Conservation (phyloP, 2,797 vertebrate species). For the Fringilla coelebs region DNA sequence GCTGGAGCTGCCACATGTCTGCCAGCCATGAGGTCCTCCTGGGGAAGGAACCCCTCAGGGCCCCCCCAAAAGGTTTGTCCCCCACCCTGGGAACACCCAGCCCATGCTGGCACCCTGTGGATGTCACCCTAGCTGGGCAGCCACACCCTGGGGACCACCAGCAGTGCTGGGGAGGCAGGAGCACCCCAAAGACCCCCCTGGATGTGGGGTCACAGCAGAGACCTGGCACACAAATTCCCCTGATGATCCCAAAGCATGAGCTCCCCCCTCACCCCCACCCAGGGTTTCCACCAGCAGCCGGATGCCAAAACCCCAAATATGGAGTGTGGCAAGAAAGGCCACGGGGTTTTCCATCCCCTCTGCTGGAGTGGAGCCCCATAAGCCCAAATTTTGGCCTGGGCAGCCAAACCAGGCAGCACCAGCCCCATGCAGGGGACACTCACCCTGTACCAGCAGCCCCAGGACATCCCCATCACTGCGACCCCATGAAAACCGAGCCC, state of each 20-base stretch:
- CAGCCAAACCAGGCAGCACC: background rate
- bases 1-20: background rate
- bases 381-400: background rate
- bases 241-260: background rate
- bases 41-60: background rate
- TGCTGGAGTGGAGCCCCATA: accelerated
- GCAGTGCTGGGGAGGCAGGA: background rate
- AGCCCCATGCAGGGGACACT: background rate
- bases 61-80: background rate
- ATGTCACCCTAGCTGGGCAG: background rate
- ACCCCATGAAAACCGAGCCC: background rate
- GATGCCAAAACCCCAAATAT: background rate
- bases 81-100: background rate
- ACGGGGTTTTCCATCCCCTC: background rate
- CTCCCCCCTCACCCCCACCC: accelerated
- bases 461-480: accelerated
- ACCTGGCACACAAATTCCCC: background rate
- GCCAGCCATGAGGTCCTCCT: accelerated
- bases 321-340: background rate
- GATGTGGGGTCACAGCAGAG: background rate
- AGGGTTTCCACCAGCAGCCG: background rate
- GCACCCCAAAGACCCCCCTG: background rate
- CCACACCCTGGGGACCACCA: background rate
- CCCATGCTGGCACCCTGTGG: background rate
- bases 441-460: background rate